Percentiles rank a stretch among this genome's conserved stretches.
Evolutionary conservation across 2,113 vertebrate genomes (phyloP).

Genomic region (Colistium nudipinnis): DNA sequence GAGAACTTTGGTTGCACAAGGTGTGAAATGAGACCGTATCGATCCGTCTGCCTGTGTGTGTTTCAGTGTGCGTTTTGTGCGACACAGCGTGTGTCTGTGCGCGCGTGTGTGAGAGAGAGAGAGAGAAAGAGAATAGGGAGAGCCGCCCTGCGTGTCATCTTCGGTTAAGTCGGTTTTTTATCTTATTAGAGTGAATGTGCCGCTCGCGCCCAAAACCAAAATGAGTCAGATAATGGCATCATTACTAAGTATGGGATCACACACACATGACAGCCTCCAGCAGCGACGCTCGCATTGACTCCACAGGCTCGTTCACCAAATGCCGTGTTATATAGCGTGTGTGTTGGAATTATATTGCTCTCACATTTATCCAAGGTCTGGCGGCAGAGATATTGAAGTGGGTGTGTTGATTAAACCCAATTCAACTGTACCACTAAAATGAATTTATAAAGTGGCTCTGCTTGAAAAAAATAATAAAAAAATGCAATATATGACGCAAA

Average conservation of each 20-base stretch:
- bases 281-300: background rate
- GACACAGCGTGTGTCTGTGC: constrained; percentile 1
- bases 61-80: constrained; percentile 10
- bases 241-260: background rate
- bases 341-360: background rate
- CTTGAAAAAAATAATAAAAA: background rate
- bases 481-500: background rate
- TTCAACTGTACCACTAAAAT: constrained; percentile 8
- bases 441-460: background rate
- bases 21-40: constrained; percentile 75
- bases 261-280: background rate
- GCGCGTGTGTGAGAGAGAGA: background rate
- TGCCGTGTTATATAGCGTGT: background rate
- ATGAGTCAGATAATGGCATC: constrained; percentile 14
- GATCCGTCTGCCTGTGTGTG: constrained; percentile 58
- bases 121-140: background rate
- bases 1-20: constrained; percentile 63
- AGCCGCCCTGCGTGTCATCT: constrained; percentile 17
- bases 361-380: background rate
- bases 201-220: background rate
- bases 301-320: background rate
- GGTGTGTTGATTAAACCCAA: constrained; percentile 17
- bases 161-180: constrained; percentile 4
- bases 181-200: background rate
- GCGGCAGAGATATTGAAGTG: background rate